Base-by-base conservation (phyloP, 2,113 vertebrate species). In the Scophthalmus maximus region DNA sequence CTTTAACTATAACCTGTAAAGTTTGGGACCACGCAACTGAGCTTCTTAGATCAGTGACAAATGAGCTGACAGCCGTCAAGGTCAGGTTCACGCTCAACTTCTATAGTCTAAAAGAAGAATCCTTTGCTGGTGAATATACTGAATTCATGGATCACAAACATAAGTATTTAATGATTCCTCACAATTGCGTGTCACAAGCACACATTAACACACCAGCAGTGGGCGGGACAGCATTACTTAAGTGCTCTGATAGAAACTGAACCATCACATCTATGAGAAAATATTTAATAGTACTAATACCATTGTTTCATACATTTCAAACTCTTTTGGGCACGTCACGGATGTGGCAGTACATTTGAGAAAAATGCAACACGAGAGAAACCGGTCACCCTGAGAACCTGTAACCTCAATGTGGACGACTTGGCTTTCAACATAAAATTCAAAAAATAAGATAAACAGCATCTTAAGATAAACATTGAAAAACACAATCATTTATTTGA, bases 401-500 rank as follows among this genome's bases (percentile, higher is more conserved):
- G 30, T 46, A 18, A 46, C 22, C 12, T 26, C 10, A 26, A n/a
- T 11, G 62, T 50, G 1, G 5, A 51, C 23, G 2, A 65, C n/a
- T 27, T 14, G 26, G 2, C 32, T 34, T 34, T 6, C 32, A 34
- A 34, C 32, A 34, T 6, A 34, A 6, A 34, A 34, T 34, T 34
- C 32, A 34, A 34, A 34, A 34, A 34, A 34, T 34, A 34, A 34
- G 9, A 34, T 27, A 22, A 47, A 4, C 8, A 44, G 29, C 10
- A 52, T 5, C 40, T 7, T 6, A 23, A 14, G 7, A 68, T 5
- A 44, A 57, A 56, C 22, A n/a, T n/a, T 46, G 18, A 79, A 76
- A 71, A 69, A 64, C 0, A 74, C 20, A 56, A 47, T 49, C 10
- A 65, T 84, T 75, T 82, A 85, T 75, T 89, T 59, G n/a, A 70